These are phyloP conservation scores for Elysia crispata DNA, from an alignment of 2,888 invertebrate genomes.

Conservation along the genomic window DNA sequence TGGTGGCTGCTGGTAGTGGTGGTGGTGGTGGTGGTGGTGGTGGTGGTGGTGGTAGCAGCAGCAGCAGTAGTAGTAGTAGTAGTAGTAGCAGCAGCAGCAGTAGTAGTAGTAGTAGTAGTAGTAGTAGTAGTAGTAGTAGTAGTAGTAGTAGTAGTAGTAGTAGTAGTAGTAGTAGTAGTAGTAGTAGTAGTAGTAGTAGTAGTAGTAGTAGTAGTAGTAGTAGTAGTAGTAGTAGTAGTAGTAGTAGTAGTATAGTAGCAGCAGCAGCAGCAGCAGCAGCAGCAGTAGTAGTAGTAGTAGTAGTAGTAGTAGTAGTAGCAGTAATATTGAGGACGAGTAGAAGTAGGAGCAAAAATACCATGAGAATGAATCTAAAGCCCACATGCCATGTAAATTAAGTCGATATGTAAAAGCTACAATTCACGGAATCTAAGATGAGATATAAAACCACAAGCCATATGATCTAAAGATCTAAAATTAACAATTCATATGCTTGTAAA, in stretches of 20 bases:
- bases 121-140: slow-evolving; percentile 4
- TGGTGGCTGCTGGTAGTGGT: no score
- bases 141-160: slow-evolving; percentile 9
- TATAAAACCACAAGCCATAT: no score
- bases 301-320: slow-evolving; percentile 1
- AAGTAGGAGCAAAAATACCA: neutral
- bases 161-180: slow-evolving; percentile 9
- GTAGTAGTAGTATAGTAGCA: no score
- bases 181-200: slow-evolving; percentile 9
- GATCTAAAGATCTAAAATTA: no score
- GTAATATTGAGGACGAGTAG: neutral
- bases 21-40: neutral
- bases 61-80: slow-evolving; percentile 1
- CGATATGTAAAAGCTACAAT: no score
- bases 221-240: slow-evolving; percentile 9
- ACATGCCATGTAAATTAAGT: no score
- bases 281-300: slow-evolving; percentile 9
- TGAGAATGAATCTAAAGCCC: no score
- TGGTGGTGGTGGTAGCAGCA: neutral
- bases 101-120: neutral
- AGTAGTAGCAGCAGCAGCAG: neutral
- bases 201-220: slow-evolving; percentile 9
- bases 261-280: no score
- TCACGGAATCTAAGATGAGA: no score
- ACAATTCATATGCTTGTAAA: no score